Evolutionary conservation across 2,797 vertebrate genomes (phyloP).

Genomic region (Thripadectes ignobilis): DNA sequence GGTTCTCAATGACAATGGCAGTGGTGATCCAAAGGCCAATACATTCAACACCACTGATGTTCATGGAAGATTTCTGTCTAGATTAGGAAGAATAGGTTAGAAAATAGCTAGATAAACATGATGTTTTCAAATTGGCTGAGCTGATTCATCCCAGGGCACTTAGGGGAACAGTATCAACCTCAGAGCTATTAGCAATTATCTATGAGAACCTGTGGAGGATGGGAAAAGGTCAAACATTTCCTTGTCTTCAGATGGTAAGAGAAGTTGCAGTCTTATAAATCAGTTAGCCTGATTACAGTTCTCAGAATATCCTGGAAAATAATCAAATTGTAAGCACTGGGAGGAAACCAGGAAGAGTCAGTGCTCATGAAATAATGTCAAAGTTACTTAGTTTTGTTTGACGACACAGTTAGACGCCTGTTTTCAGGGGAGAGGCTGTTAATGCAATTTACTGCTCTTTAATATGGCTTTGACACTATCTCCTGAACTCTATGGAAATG

Average conservation of each 20-base stretch:
- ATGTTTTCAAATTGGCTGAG: background rate
- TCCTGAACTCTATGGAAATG: background rate
- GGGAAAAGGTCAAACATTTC: conserved; percentile 37
- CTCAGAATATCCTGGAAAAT: background rate
- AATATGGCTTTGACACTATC: background rate
- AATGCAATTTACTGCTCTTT: background rate
- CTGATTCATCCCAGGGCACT: conserved; percentile 16
- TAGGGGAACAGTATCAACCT: background rate
- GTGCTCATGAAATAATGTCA: background rate
- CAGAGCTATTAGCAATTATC: conserved; percentile 1
- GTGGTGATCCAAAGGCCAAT: background rate
- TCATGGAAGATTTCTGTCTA: background rate
- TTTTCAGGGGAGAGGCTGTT: background rate
- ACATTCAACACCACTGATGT: background rate
- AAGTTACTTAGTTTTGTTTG: background rate
- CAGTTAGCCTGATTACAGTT: background rate
- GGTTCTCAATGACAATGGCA: background rate
- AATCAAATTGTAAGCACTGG: background rate
- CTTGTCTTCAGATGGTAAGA: background rate
- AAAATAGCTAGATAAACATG: background rate
- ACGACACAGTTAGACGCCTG: background rate
- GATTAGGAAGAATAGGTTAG: background rate
- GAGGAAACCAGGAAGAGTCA: background rate
- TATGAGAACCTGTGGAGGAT: background rate
- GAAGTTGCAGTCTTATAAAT: background rate